phyloP scores from a whole-genome alignment of 2,888 invertebrate species.

The Aspidiotus rigidus region DNA sequence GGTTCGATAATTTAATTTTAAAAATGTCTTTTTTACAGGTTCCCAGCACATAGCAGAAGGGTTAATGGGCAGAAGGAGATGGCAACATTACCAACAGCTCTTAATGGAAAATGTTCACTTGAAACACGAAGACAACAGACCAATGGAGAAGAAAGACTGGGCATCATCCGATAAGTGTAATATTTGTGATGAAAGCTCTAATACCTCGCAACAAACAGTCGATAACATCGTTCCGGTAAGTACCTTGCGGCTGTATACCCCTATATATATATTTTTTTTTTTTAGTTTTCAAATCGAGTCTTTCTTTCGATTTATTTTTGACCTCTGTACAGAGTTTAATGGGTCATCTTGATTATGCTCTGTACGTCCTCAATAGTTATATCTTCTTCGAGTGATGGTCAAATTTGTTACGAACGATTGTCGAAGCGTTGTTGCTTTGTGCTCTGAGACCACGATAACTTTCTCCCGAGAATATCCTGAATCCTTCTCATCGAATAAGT shows the following conservation, averaged over 20 bases:
- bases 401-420: too few species aligned
- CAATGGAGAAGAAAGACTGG: constrained; percentile 39
- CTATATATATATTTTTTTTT: too few species aligned
- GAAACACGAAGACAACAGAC: constrained; percentile 35
- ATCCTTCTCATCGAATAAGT: too few species aligned
- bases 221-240: constrained; percentile 32
- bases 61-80: constrained; percentile 94
- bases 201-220: constrained; percentile 34
- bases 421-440: too few species aligned
- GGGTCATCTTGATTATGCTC: too few species aligned
- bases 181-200: constrained; percentile 36
- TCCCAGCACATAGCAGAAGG: constrained; percentile 93
- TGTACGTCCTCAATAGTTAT: too few species aligned
- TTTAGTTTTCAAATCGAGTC: too few species aligned
- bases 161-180: constrained; percentile 37
- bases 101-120: constrained; percentile 38
- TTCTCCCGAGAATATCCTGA: too few species aligned
- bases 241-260: background rate
- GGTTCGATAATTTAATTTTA: background rate
- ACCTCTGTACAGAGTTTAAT: too few species aligned
- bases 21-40: constrained; percentile 51
- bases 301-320: too few species aligned
- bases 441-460: too few species aligned
- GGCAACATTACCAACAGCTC: constrained; percentile 83
- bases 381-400: too few species aligned